phyloP scores from a whole-genome alignment of 1,140 invertebrate species.

The Anastrepha ludens region DNA sequence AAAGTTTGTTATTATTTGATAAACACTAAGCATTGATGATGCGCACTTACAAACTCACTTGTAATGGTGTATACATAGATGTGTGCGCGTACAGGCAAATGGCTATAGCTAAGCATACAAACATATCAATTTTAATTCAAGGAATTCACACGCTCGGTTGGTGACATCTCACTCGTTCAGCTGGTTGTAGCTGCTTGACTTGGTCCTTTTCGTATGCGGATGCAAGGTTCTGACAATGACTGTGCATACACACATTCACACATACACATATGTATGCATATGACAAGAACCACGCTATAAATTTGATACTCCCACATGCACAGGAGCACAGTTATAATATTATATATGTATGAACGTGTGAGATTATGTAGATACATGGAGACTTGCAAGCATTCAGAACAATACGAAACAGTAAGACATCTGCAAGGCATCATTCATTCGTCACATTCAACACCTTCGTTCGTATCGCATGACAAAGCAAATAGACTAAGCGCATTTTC shows the following conservation, averaged over 20 bases:
- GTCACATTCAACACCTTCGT: conserved; percentile 45
- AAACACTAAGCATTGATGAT: conserved; percentile 17
- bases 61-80: neutral
- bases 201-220: neutral
- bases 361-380: neutral
- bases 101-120: neutral
- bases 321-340: neutral
- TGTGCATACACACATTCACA: neutral
- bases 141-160: conserved; percentile 28
- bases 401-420: conserved; percentile 20
- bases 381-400: neutral
- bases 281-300: neutral
- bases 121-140: conserved; percentile 23
- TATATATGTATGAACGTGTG: neutral
- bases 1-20: conserved; percentile 24
- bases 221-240: neutral
- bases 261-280: neutral
- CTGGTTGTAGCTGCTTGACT: conserved; percentile 11
- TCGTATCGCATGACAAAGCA: conserved; percentile 38
- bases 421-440: conserved; percentile 40
- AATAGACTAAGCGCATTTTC: conserved; percentile 23
- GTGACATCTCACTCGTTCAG: conserved; percentile 14
- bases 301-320: neutral
- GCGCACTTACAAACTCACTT: neutral
- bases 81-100: neutral